Conservation (phyloP, 2,113 vertebrate species). For the Peromyscus polionotus region DNA sequence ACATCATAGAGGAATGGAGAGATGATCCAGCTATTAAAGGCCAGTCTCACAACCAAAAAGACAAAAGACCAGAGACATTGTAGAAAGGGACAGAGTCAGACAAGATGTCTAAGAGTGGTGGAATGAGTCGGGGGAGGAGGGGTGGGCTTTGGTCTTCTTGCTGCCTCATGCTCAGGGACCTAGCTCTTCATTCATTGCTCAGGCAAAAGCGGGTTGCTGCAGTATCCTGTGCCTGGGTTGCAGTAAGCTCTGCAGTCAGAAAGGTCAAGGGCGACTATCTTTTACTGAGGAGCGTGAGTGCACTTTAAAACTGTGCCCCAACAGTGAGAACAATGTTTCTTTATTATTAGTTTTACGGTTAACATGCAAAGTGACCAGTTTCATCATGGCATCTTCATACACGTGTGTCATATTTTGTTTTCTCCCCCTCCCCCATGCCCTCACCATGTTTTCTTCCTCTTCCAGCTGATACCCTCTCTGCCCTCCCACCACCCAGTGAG, state of each 20-base stretch:
- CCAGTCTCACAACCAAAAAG: not conserved
- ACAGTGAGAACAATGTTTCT: not conserved
- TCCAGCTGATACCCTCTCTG: no score
- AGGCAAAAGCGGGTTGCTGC: not conserved
- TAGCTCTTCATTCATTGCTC: not conserved
- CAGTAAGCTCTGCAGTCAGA: not conserved
- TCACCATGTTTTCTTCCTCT: no score
- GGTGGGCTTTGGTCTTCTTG: not conserved
- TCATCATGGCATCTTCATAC: no score
- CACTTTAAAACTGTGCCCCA: not conserved
- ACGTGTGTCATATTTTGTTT: not conserved
- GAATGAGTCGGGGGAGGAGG: not conserved
- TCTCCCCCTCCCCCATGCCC: no score
- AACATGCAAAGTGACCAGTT: not conserved
- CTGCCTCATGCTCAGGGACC: not conserved
- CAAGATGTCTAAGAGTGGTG: not conserved
- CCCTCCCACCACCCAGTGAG: not conserved
- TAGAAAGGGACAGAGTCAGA: not conserved
- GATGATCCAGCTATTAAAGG: not conserved
- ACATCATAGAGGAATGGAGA: not conserved
- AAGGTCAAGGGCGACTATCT: not conserved
- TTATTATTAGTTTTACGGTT: not conserved
- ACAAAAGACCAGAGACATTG: not conserved
- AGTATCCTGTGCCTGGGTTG: not conserved
- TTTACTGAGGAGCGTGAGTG: not conserved